Conservation (phyloP, 2,888 invertebrate species). For the Caenorhabditis sp. region DNA sequence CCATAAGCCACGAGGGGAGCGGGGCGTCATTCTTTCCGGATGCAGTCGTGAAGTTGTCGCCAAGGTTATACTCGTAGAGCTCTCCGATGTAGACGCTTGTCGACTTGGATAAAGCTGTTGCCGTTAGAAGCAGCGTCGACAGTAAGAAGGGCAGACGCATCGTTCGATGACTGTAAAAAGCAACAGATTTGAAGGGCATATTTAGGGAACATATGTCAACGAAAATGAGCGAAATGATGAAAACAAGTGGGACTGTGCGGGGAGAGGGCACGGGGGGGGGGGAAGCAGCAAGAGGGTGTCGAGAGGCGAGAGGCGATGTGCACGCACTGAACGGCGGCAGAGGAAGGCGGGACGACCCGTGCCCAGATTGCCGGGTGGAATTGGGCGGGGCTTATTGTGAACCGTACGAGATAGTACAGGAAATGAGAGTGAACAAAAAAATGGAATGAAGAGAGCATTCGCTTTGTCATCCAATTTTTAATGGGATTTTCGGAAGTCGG, state of each 20-base stretch:
- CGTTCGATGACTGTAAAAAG: conserved; percentile 9
- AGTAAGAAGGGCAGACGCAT: conserved; percentile 36
- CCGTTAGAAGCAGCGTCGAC: conserved; percentile 36
- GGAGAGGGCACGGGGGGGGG: conserved; percentile 14
- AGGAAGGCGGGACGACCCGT: conserved; percentile 21
- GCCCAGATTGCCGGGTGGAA: conserved; percentile 38
- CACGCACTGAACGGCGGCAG: conserved; percentile 45
- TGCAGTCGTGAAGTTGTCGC: conserved; percentile 30
- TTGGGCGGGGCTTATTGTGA: conserved; percentile 37
- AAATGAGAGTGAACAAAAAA: background rate
- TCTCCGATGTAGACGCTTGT: conserved; percentile 57
- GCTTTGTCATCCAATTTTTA: too few species aligned
- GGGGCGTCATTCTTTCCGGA: conserved; percentile 39
- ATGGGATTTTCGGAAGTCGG: too few species aligned
- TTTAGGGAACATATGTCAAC: conserved; percentile 18
- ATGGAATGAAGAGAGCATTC: background rate
- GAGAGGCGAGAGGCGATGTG: conserved; percentile 44
- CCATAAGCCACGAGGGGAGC: conserved; percentile 83
- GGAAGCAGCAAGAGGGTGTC: conserved; percentile 9
- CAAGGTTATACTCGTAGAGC: conserved; percentile 47
- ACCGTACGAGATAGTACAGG: conserved; percentile 31
- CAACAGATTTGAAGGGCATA: background rate
- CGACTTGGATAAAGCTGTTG: conserved; percentile 8
- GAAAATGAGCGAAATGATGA: conserved; percentile 17
- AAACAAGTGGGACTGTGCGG: conserved; percentile 27